Base-by-base conservation (phyloP, 2,797 vertebrate species). In the Galagoides demidoff region DNA sequence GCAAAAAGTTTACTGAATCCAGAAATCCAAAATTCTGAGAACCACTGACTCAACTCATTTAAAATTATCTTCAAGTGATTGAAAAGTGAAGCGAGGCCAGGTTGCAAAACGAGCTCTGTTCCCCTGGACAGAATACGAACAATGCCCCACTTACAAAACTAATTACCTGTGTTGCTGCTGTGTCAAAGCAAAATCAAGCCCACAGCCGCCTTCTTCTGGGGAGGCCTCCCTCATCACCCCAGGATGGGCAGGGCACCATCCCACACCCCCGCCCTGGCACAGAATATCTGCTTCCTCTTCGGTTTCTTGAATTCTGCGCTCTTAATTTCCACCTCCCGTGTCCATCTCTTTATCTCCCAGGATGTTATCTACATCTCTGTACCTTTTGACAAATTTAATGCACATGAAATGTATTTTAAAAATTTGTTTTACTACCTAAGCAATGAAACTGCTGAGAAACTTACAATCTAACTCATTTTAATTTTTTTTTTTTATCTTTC, bases 401-500 rank as follows among this genome's bases (percentile, higher is more conserved):
- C 7, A 63, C 45, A 34, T 74, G 34, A 68, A 45, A 74, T 71
- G 17, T 29, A 57, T 70, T 76, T 84, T 73, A 43, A 12, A 45
- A 94, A 73, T 63, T 34, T 74, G 0, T 37, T 74, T 90, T 76
- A 93, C 61, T 17, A 59, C 20, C 11, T 57, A 74, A 89, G 43
- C n/a, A 77, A 31, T 57, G 61, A 37, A 87, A 87, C 90, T 31
- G 66, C 66, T 73, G 8, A 89, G 22, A 95, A 95, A 91, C 29
- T 37, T 25, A 70, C 17, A 93, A 19, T 45, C 43, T 64, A 68
- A 85, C 29, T 85, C 84, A 71, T 73, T 57, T 63, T 27, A 79
- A 82, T 49, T 59, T 63, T 90, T 81, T 89, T 87, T 90, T 81
- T 87, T 87, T 55, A 31, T 70, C 57, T 93, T 95, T 92, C 55